Conservation (phyloP, 2,113 vertebrate species). For the Emydocephalus ijimae region DNA sequence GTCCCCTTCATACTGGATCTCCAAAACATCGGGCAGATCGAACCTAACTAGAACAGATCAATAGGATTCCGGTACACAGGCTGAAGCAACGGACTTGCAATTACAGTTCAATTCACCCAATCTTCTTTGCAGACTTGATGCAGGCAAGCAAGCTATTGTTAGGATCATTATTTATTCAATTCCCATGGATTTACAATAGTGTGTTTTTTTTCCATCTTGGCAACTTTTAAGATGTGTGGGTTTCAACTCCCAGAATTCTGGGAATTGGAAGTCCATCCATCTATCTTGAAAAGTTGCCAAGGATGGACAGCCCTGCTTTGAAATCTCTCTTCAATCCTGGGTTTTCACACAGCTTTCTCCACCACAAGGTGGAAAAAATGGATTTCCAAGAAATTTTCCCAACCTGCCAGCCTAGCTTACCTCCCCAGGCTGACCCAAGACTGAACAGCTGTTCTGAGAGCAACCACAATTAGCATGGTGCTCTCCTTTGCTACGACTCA, state of each 20-base stretch:
- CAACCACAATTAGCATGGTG: not conserved
- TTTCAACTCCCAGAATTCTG: not conserved
- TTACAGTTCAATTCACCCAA: not conserved
- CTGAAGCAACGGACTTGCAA: not conserved
- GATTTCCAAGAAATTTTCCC: not conserved
- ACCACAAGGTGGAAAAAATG: not conserved
- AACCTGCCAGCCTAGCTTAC: not conserved
- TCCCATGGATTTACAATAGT: not conserved
- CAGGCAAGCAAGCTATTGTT: not conserved
- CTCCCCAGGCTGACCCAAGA: not conserved
- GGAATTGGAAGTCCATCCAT: not conserved
- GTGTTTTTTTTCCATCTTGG: not conserved
- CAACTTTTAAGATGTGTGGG: not conserved
- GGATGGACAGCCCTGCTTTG: not conserved
- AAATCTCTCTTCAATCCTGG: not conserved
- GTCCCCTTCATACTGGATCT: slow-evolving; percentile 31
- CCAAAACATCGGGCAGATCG: not conserved
- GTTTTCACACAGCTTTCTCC: not conserved
- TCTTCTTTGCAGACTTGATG: not conserved
- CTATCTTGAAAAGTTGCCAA: not conserved
- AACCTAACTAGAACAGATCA: not conserved
- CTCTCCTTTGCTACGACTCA: not conserved
- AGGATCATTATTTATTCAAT: not conserved
- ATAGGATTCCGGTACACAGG: not conserved
- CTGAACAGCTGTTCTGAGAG: not conserved